Evolutionary conservation across 2,113 vertebrate species (phyloP).

Genomic region (Eretmochelys imbricata): DNA sequence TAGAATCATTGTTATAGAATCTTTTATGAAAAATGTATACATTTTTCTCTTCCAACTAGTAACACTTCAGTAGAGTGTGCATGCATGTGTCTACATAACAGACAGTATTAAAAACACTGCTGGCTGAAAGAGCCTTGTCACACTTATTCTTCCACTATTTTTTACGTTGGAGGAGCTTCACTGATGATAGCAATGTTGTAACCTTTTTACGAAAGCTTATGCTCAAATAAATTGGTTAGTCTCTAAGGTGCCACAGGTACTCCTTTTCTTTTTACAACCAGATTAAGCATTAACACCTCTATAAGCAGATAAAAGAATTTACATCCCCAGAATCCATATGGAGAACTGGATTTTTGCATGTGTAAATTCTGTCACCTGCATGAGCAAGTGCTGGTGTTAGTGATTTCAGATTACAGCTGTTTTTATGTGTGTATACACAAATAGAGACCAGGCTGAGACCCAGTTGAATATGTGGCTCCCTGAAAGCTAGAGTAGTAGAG

Average conservation of each 20-base stretch:
- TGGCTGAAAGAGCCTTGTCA: not conserved
- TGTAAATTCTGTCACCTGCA: not conserved
- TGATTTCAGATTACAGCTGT: not conserved
- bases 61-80: fast-evolving
- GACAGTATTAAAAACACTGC: not conserved
- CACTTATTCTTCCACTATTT: fast-evolving
- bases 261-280: not conserved
- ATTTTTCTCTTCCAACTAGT: not conserved
- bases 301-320: not conserved
- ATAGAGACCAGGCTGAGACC: not conserved
- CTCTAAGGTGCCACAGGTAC: too few relatives aligned
- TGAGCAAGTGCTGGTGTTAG: not conserved
- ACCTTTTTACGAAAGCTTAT: not conserved
- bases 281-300: not conserved
- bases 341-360: not conserved
- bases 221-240: too few relatives aligned
- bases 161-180: not conserved
- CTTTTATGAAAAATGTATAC: not conserved
- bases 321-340: too few relatives aligned
- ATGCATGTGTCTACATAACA: fast-evolving
- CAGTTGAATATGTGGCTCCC: not conserved
- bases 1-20: not conserved
- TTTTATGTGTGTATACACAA: not conserved
- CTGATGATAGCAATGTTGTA: not conserved
- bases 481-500: not conserved